phyloP scores from a whole-genome alignment of 2,888 invertebrate genomes.

The Erannis defoliaria region DNA sequence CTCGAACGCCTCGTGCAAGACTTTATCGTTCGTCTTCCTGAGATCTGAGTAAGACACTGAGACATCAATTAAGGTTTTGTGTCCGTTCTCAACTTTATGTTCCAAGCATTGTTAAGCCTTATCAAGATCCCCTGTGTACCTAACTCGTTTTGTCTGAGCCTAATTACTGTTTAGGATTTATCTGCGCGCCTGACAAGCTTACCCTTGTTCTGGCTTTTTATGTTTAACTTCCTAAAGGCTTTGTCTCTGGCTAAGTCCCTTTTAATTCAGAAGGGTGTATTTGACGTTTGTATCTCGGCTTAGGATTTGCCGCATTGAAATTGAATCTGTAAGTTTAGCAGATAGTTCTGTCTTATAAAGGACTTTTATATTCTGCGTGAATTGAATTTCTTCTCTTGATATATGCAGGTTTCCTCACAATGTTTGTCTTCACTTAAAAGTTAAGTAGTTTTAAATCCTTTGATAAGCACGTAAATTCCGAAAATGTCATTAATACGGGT shows the following conservation, averaged over 20 bases:
- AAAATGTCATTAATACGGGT: too few species aligned
- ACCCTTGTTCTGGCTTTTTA: slow-evolving; percentile 44
- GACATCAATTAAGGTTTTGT: neutral
- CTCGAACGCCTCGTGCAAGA: too few species aligned
- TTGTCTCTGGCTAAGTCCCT: slow-evolving; percentile 24
- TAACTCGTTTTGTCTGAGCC: slow-evolving; percentile 31
- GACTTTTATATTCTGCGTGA: neutral
- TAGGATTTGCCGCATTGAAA: slow-evolving; percentile 10
- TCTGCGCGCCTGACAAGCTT: slow-evolving; percentile 31
- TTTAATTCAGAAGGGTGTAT: slow-evolving; percentile 28
- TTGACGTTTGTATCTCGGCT: slow-evolving; percentile 11
- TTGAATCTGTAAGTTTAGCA: slow-evolving; percentile 4
- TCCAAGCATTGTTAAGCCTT: slow-evolving; percentile 11
- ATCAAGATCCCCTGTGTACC: slow-evolving; percentile 23
- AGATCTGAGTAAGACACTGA: neutral
- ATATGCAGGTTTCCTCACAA: too few species aligned
- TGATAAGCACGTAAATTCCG: too few species aligned
- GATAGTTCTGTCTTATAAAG: neutral
- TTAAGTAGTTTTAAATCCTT: neutral
- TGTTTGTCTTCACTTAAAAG: too few species aligned
- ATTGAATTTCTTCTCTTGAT: too few species aligned
- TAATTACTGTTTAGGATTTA: slow-evolving; percentile 42
- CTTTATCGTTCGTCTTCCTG: too few species aligned
- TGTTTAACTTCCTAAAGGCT: slow-evolving; percentile 27
- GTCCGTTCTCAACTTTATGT: neutral